These are phyloP conservation scores for Eremophila alpestris DNA, from an alignment of 2,797 vertebrate genomes.

Conservation along the genomic window DNA sequence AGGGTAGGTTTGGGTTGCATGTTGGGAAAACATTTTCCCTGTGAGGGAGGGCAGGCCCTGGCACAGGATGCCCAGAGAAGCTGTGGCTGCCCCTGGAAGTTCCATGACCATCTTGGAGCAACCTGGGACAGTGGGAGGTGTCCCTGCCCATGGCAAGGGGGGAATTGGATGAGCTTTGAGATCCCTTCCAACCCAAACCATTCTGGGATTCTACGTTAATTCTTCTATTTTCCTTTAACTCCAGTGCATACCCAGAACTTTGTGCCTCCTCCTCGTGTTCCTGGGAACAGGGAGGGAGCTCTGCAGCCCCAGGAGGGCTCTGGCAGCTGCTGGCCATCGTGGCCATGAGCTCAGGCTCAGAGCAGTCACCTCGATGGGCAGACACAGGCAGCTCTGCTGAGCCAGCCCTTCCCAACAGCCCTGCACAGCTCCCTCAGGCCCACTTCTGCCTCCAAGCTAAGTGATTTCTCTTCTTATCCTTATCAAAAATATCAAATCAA, in stretches of 20 bases:
- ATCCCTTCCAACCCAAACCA: neutral
- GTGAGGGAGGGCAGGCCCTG: fast-evolving
- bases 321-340: neutral
- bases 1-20: neutral
- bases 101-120: neutral
- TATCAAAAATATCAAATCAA: neutral
- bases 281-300: neutral
- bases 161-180: neutral
- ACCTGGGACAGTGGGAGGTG: fast-evolving
- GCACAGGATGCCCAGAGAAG: neutral
- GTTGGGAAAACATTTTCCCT: neutral
- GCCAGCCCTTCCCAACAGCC: neutral
- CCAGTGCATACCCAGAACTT: too few relatives aligned
- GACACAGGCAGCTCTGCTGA: neutral
- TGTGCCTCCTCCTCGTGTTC: fast-evolving
- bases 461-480: neutral
- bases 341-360: neutral
- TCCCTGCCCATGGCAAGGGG: neutral
- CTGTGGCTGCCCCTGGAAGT: neutral
- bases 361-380: neutral
- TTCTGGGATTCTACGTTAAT: neutral
- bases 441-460: neutral
- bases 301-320: neutral
- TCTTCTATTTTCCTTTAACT: neutral
- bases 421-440: neutral